Base-by-base conservation (phyloP, 2,888 invertebrate species). In the Hyles lineata region DNA sequence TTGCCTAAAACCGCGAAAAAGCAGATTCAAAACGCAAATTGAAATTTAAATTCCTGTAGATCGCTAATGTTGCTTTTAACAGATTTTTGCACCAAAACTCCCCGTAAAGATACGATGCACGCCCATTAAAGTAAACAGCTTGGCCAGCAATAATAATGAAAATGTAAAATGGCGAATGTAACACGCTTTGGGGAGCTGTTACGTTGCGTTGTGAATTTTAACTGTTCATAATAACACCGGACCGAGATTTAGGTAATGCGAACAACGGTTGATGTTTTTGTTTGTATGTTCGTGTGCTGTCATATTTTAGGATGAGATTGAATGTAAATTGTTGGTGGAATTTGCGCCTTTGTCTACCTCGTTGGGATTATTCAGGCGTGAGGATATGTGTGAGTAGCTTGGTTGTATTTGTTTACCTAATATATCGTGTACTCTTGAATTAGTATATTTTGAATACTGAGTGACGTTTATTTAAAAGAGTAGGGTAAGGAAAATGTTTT, bases 201-300 rank as follows among this genome's bases (percentile, higher is more conserved):
- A 78, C 43, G 55, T 71, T 71, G 50, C 15, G 69, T 70, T 70
- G 75, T 76, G 74, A 76, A 81, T 81, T 76, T 79, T 76, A 79
- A 80, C 75, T 73, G 70, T 72, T 73, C 32, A 71, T 74, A 55
- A 71, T 74, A 55, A 60, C n/a, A 73, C 70, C 59, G 76, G 72
- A 70, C 76, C 61, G 74, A 73, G 73, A 74, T 77, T 80, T 77
- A 74, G 74, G 78, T 76, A 76, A 52, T 70, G 73, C 72, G 76
- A n/a, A 55, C 76, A 73, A 55, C 5, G 55, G n/a, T 55, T 55
- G 4, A 43, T n/a, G 6, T 55, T 55, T 15, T 55, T 52, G 55
- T 55, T 2, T n/a, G 55, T 55, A n/a, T 55, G n/a, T 15, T n/a
- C n/a, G 55, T 55, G 5, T 15, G n/a, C 43, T 43, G 43, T 1